Conservation (phyloP, 1,140 invertebrate species). For the Lanistes nyassanus region DNA sequence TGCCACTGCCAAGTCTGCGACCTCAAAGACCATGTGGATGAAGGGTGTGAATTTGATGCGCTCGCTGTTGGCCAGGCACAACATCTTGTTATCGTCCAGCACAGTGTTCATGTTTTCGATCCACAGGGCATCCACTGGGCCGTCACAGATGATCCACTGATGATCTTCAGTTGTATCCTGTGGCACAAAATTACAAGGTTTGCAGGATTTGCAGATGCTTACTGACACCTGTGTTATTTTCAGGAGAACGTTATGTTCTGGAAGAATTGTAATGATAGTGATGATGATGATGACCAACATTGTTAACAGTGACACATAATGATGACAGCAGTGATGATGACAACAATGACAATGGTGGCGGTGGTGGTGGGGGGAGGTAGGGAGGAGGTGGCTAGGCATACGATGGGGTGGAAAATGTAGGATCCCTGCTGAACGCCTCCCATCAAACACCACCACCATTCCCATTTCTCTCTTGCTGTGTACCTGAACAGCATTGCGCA, state of each 20-base stretch:
- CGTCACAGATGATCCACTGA: conserved; percentile 68
- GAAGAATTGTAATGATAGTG: conserved; percentile 1
- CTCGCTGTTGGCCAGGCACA: conserved; percentile 68
- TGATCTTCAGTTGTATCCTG: conserved; percentile 65
- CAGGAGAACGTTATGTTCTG: neutral
- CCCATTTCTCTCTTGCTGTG: no score
- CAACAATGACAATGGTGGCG: no score
- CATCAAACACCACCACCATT: no score
- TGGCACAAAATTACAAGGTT: neutral
- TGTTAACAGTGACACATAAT: neutral
- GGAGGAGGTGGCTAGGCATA: no score
- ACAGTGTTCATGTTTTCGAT: conserved; percentile 70
- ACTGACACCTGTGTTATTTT: neutral
- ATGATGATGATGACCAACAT: neutral
- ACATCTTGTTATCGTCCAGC: conserved; percentile 72
- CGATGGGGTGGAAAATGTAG: no score
- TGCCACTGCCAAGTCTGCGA: conserved; percentile 67
- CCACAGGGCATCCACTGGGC: conserved; percentile 68
- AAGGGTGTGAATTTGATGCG: conserved; percentile 67
- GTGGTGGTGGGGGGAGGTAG: no score
- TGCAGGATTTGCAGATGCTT: no score
- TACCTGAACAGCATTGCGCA: conserved; percentile 64
- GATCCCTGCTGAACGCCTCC: no score
- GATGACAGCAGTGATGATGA: no score
- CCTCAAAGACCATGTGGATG: conserved; percentile 69